Percentiles rank a stretch among this genome's conserved stretches.
Conservation (phyloP, 2,113 vertebrate genomes). For the Brachyhypopomus occidentalis region DNA sequence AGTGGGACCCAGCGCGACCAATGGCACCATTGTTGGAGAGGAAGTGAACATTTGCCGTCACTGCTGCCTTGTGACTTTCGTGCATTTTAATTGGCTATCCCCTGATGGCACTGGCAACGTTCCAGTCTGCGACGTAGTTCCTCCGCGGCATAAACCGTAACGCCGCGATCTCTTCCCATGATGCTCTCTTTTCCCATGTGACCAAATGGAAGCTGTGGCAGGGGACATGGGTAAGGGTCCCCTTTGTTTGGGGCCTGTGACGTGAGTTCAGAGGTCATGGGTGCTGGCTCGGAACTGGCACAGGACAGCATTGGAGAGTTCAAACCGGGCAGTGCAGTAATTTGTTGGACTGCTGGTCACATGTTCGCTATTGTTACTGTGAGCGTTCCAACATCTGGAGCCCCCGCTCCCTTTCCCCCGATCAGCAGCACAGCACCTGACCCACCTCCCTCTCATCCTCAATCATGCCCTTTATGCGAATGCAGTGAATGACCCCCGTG, state of each 20-base stretch:
- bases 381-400: conserved; percentile 44
- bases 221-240: conserved; percentile 31
- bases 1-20: conserved; percentile 14
- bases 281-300: conserved; percentile 46
- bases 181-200: conserved; percentile 27
- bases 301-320: conserved; percentile 41
- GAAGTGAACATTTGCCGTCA: conserved; percentile 20
- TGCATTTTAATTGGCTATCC: conserved; percentile 41
- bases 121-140: conserved; percentile 15
- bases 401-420: conserved; percentile 17
- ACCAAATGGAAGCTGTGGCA: conserved; percentile 21
- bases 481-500: not conserved
- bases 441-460: conserved; percentile 17
- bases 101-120: not conserved
- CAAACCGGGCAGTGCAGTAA: conserved; percentile 21
- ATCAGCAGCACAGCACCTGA: conserved; percentile 44
- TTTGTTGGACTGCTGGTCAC: conserved; percentile 16
- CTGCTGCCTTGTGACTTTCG: conserved; percentile 13
- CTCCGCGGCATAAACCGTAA: not conserved
- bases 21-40: conserved; percentile 23
- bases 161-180: conserved; percentile 26
- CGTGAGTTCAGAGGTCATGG: conserved; percentile 22
- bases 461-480: conserved; percentile 32
- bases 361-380: conserved; percentile 38
- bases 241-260: conserved; percentile 56